Evolutionary conservation across 2,888 invertebrate genomes (phyloP).

Genomic region (Morpho deidamia): DNA sequence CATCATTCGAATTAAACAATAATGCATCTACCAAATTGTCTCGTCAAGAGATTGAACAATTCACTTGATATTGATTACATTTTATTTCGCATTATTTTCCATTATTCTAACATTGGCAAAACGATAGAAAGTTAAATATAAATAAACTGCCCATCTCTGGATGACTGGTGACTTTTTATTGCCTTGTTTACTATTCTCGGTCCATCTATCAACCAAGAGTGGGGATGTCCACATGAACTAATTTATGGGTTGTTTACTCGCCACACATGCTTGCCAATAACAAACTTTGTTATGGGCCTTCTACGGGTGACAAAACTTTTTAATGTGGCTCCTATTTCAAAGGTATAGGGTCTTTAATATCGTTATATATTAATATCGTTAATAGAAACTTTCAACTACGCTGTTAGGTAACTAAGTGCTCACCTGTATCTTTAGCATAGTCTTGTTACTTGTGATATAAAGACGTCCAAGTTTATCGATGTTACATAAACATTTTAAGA

Average conservation of each 20-base stretch:
- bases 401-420: background rate
- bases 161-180: conserved; percentile 32
- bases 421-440: background rate
- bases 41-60: background rate
- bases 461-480: background rate
- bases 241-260: conserved; percentile 62
- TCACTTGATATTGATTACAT: too few species aligned
- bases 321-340: conserved; percentile 2
- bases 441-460: background rate
- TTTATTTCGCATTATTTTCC: conserved; percentile 17
- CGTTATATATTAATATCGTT: background rate
- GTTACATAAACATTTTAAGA: background rate
- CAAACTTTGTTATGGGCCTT: conserved; percentile 8
- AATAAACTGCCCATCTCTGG: conserved; percentile 21
- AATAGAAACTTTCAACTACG: background rate
- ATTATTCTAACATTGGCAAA: conserved; percentile 9
- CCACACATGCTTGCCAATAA: conserved; percentile 15
- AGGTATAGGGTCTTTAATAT: background rate
- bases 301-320: background rate
- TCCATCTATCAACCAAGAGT: conserved; percentile 36
- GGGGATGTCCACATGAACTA: conserved; percentile 32
- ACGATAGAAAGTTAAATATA: conserved; percentile 20
- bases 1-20: too few species aligned
- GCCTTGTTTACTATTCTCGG: conserved; percentile 38
- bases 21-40: background rate